These are phyloP conservation scores for Acropora tenuis DNA, from an alignment of 64 coral and sea anemone species.

Conservation along the genomic window DNA sequence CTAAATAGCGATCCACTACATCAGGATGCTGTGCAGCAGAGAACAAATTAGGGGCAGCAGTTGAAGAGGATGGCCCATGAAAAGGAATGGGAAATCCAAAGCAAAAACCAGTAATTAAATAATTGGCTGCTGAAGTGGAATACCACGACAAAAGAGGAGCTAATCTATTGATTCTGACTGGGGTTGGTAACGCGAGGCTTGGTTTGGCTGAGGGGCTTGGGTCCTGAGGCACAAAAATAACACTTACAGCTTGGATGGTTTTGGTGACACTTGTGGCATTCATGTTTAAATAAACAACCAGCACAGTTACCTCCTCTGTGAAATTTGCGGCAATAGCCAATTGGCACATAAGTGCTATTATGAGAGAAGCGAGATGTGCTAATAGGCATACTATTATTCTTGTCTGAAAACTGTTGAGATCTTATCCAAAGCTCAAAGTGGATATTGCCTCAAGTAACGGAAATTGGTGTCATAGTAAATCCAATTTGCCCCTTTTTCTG, in stretches of 20 bases:
- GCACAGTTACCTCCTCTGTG: slow-evolving; percentile 4
- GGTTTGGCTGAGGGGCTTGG: not conserved
- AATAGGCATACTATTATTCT: not conserved
- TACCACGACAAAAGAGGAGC: slow-evolving; percentile 30
- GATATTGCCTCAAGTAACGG: not conserved
- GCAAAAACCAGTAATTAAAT: slow-evolving; percentile 45
- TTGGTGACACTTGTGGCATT: slow-evolving; percentile 11
- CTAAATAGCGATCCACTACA: slow-evolving; percentile 39
- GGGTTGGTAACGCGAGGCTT: not conserved
- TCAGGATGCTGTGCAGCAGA: slow-evolving; percentile 15
- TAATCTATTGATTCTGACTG: slow-evolving; percentile 27
- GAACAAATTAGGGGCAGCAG: slow-evolving; percentile 32
- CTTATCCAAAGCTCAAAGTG: slow-evolving; percentile 41
- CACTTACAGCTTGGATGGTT: slow-evolving; percentile 25
- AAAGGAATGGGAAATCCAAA: slow-evolving; percentile 54
- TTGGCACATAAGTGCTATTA: not conserved
- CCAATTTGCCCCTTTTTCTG: slow-evolving; percentile 17
- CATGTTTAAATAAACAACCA: slow-evolving; percentile 30
- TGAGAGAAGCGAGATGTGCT: not conserved
- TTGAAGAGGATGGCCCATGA: not conserved
- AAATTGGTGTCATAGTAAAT: slow-evolving; percentile 29
- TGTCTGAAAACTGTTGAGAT: not conserved
- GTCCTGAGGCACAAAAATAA: not conserved
- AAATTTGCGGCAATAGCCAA: not conserved
- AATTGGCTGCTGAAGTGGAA: not conserved